Conservation (phyloP, 2,113 vertebrate genomes). For the Macquaria ambigua region DNA sequence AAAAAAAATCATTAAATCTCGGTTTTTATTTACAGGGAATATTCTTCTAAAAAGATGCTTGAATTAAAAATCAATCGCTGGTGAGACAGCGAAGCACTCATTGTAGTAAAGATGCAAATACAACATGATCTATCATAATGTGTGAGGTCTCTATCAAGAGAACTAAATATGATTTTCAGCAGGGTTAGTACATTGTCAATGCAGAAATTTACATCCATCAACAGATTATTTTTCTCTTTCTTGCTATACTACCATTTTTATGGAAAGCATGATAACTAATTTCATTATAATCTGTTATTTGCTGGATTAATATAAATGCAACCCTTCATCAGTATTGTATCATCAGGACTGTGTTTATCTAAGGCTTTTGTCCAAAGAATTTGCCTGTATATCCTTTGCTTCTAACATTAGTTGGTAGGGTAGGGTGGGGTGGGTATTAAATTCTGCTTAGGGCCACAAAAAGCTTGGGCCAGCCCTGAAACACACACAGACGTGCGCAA, state of each 20-base stretch:
- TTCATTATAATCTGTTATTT: neutral
- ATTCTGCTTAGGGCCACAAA: constrained; percentile 6
- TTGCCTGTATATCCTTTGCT: neutral
- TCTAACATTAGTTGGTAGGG: neutral
- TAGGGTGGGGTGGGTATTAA: neutral
- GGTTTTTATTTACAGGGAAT: neutral
- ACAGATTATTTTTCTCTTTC: neutral
- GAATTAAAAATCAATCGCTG: neutral
- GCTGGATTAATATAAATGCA: too few relatives aligned
- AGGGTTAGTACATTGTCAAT: neutral
- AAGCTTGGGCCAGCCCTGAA: neutral
- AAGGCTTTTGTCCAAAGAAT: too few relatives aligned
- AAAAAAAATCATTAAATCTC: neutral
- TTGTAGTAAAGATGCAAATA: neutral
- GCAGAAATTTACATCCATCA: neutral
- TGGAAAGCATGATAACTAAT: neutral
- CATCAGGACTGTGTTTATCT: too few relatives aligned
- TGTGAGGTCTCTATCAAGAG: neutral
- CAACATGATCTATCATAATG: neutral
- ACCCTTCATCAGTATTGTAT: too few relatives aligned
- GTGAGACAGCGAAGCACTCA: neutral
- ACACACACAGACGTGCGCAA: neutral
- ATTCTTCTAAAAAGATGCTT: neutral
- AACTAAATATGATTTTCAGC: neutral
- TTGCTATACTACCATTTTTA: neutral